phyloP scores from a whole-genome alignment of 2,797 vertebrate species.

The Liparis tanakae region DNA sequence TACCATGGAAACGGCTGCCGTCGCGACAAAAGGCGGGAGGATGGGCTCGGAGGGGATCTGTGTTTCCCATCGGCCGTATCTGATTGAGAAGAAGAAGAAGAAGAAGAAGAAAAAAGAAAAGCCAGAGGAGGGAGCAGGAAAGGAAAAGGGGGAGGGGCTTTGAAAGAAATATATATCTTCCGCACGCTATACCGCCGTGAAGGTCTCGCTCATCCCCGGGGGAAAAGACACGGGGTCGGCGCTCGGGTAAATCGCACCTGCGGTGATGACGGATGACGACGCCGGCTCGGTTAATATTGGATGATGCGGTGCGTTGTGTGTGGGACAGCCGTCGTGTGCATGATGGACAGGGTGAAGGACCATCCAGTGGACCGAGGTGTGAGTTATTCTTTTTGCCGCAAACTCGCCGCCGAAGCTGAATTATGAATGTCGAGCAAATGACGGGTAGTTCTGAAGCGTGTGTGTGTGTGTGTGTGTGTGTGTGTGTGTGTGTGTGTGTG shows the following conservation, averaged over 20 bases:
- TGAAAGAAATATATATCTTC: slow-evolving; percentile 54
- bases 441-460: slow-evolving; percentile 28
- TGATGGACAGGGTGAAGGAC: slow-evolving; percentile 39
- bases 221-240: slow-evolving; percentile 53
- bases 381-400: slow-evolving; percentile 21
- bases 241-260: slow-evolving; percentile 48
- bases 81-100: slow-evolving; percentile 47
- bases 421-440: slow-evolving; percentile 41
- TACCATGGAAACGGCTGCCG: slow-evolving; percentile 71
- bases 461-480: too few relatives aligned
- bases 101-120: too few relatives aligned
- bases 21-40: slow-evolving; percentile 45
- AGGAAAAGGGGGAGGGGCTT: not conserved
- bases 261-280: slow-evolving; percentile 60
- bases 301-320: slow-evolving; percentile 57
- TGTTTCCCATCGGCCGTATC: slow-evolving; percentile 74
- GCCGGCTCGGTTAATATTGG: slow-evolving; percentile 65
- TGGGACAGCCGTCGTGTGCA: slow-evolving; percentile 40
- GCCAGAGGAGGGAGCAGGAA: slow-evolving; percentile 9
- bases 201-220: slow-evolving; percentile 54
- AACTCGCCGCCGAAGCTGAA: slow-evolving; percentile 36
- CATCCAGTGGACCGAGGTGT: slow-evolving; percentile 21
- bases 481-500: too few relatives aligned
- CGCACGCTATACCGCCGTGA: slow-evolving; percentile 56
- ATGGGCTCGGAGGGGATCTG: slow-evolving; percentile 69